Evolutionary conservation across 2,888 invertebrate genomes (phyloP), one percentile per base, ranked within the genome.

Genomic region (Melanostoma mellinum): DNA sequence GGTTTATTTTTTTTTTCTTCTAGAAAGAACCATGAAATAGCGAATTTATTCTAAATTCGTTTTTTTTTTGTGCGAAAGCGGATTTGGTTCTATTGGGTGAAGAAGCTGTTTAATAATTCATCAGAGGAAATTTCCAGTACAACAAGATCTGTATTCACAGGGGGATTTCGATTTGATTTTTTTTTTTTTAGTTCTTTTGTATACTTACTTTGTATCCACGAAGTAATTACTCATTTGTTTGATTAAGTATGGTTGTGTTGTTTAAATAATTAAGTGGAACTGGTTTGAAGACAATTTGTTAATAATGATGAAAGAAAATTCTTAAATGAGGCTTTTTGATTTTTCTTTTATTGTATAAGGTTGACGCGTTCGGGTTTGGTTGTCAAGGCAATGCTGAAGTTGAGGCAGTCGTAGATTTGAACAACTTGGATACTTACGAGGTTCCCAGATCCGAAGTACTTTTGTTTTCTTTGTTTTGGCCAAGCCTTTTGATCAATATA

Each of bases 101-200:
- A 32, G 60, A 9, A 58, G 42, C 68, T 79, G 40, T 61, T 73
- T 60, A 79, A 73, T 79, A 79, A 73, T 73, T 79, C 68, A 73
- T 73, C 52, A 79, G 73, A 61, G 73, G 79, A 73, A 79, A 68
- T 79, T 79, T 73, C 79, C 79, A 40, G 52, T 61, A 53, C 5
- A 52, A 55, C 35, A 3, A 9, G 56, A 36, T 44, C 8, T 55
- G 32, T 36, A 10, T 33, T 32, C 46, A 30, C 20, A 8, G 9
- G 36, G 32, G 36, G 30, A 32, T 50, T 63, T 35, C 4, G 4
- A 9, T 6, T 50, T 30, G 6, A 9, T 40, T 48, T 48, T 44
- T 36, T 30, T 50, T n/a, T 3, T 30, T 63, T 63, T 20, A 20
- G 10, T 63, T 48, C 48, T 63, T 38, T 63, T 63, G 9, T 8